Percentiles rank a stretch among this genome's conserved stretches.
Evolutionary conservation across 2,797 vertebrate genomes (phyloP).

Genomic region (Halcyon badia): DNA sequence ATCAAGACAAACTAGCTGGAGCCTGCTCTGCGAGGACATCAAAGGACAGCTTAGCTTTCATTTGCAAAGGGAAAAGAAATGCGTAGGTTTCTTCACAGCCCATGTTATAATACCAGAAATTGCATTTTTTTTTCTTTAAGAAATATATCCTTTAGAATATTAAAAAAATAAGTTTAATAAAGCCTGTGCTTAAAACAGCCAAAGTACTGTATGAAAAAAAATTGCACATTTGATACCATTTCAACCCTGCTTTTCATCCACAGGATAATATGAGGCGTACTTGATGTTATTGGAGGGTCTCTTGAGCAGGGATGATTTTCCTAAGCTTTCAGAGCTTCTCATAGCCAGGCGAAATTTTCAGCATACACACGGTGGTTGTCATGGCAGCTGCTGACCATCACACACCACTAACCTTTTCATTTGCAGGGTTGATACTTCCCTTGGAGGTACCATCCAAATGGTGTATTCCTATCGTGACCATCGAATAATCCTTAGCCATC

Average conservation of each 20-base stretch:
- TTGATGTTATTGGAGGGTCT: slow-evolving; percentile 24
- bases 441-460: slow-evolving; percentile 65
- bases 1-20: slow-evolving; percentile 58
- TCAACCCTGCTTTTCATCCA: slow-evolving; percentile 69
- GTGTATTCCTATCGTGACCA: slow-evolving; percentile 74
- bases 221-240: slow-evolving; percentile 64
- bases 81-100: slow-evolving; percentile 54
- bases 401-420: slow-evolving; percentile 83
- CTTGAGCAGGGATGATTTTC: slow-evolving; percentile 39
- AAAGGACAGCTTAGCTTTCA: slow-evolving; percentile 60
- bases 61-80: slow-evolving; percentile 60
- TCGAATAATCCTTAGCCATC: slow-evolving; percentile 76
- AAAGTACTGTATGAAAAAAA: slow-evolving; percentile 68
- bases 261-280: slow-evolving; percentile 42
- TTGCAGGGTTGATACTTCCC: slow-evolving; percentile 24
- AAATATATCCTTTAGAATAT: slow-evolving; percentile 72
- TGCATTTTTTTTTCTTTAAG: slow-evolving; percentile 64
- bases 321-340: slow-evolving; percentile 7
- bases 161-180: slow-evolving; percentile 77
- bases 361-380: neutral
- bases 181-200: slow-evolving; percentile 74
- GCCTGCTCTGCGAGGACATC: slow-evolving; percentile 27
- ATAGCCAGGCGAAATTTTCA: slow-evolving; percentile 12
- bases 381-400: slow-evolving; percentile 68
- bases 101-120: slow-evolving; percentile 64